Evolutionary conservation across 2,888 invertebrate genomes (phyloP).

Genomic region (Aphodius granarius): DNA sequence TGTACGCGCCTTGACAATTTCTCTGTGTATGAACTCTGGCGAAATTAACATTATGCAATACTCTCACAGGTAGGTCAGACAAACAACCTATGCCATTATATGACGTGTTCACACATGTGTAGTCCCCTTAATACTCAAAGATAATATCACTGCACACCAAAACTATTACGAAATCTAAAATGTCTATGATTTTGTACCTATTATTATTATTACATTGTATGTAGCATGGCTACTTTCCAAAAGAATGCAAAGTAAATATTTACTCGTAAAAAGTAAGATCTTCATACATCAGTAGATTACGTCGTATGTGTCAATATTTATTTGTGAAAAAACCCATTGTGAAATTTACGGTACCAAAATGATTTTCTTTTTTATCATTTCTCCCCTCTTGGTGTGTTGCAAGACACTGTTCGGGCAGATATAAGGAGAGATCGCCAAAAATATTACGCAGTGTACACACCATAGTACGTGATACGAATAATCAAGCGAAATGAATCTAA

Average conservation of each 20-base stretch:
- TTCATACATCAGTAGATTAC: too few species aligned
- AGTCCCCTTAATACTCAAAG: not conserved
- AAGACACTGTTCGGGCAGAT: not conserved
- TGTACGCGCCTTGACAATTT: not conserved
- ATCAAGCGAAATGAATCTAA: not conserved
- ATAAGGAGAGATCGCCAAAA: not conserved
- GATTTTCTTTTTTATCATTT: not conserved
- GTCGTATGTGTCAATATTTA: not conserved
- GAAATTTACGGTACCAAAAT: not conserved
- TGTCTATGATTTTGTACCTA: not conserved
- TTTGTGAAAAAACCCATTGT: not conserved
- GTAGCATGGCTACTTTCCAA: too few species aligned
- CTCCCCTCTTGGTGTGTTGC: not conserved
- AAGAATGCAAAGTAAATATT: not conserved
- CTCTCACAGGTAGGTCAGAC: not conserved
- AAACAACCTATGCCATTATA: not conserved
- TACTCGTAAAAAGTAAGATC: not conserved
- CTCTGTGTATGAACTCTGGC: not conserved
- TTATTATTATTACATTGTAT: too few species aligned
- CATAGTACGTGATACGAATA: not conserved
- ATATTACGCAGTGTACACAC: not conserved
- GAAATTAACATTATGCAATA: not conserved
- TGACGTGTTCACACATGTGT: not conserved
- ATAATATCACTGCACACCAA: not conserved
- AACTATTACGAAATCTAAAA: not conserved